Conservation (phyloP, 2,888 invertebrate genomes). For the Diogma glabrata region DNA sequence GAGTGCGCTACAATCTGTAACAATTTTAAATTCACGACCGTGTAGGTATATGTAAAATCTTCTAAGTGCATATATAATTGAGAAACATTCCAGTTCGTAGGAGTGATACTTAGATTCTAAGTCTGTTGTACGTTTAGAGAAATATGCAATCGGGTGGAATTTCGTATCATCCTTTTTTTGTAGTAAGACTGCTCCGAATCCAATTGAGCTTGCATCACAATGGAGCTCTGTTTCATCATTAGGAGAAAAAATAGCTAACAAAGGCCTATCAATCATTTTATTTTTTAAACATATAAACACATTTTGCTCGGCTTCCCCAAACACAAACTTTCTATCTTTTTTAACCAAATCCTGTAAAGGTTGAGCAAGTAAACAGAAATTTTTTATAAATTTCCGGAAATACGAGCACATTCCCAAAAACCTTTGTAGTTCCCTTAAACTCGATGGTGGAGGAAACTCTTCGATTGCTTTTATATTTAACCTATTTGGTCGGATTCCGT, state of each 20-base stretch:
- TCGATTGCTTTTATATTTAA: constrained; percentile 9
- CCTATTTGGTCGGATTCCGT: constrained; percentile 11
- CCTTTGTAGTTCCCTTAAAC: too few species aligned
- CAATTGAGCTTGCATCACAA: constrained; percentile 23
- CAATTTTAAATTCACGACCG: too few species aligned
- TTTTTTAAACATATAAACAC: too few species aligned
- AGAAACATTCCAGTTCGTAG: constrained; percentile 16
- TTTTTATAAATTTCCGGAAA: constrained; percentile 11
- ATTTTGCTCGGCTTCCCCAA: constrained; percentile 14
- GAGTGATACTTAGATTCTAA: constrained; percentile 8
- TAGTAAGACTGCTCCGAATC: constrained; percentile 22
- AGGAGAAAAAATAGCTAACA: constrained; percentile 23
- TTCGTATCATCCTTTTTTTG: constrained; percentile 18
- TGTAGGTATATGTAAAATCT: too few species aligned
- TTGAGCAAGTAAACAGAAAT: constrained; percentile 19
- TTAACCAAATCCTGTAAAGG: constrained; percentile 19
- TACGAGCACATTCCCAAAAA: too few species aligned
- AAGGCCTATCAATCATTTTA: constrained; percentile 16
- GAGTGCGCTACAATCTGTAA: too few species aligned
- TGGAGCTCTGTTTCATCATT: constrained; percentile 21
- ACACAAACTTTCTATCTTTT: constrained; percentile 15
- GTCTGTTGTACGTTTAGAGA: constrained; percentile 12
- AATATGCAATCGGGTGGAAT: constrained; percentile 19
- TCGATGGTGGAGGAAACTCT: too few species aligned
- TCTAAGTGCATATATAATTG: constrained; percentile 16